Base-by-base conservation (phyloP, 2,888 invertebrate species). In the Cordilura impudica region DNA sequence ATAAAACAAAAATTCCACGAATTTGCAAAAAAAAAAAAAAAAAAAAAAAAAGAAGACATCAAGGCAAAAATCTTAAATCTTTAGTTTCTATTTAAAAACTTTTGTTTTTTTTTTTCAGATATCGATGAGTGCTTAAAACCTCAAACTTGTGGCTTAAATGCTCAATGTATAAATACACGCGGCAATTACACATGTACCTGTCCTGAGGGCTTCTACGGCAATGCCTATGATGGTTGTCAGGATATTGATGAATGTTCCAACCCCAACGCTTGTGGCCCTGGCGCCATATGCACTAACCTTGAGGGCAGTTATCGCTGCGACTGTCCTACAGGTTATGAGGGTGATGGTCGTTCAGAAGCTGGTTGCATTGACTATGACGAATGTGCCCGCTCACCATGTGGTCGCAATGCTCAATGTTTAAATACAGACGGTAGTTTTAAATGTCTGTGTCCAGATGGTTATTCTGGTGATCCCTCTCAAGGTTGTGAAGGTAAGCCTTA, bases 141-240 rank as follows among this genome's bases (percentile, higher is more conserved):
- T 58, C 93, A 93, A 84, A 94, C 95, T 82, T 97, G 97, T 87
- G 97, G 97, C 78, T 91, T 91, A 69, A 95, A 96, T 86, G 94
- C 97, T 47, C 87, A 94, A 66, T 97, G 97, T 89, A 93, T 93
- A 82, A 97, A 97, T 89, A 92, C 92, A 78, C 94, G 94, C 69
- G 97, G 97, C 87, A 97, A 97, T 90, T 96, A 95, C 88, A 95
- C 95, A 10, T 97, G 97, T 90, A 90, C 92, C 65, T 97, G 97
- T 90, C 93, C 94, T 83, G 92, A 93, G 82, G 97, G 97, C 82
- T 97, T 93, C 89, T 92, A 93, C 79, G 97, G 97, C 89, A 96
- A 96, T 91, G 95, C 97, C 14, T 94, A 92, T 88, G 92, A 93
- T 86, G 93, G 93, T 84, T 97, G 97, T 88, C 92, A 93, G 84